Base-by-base conservation (phyloP, 2,797 vertebrate species). In the Syndactyla subalaris region DNA sequence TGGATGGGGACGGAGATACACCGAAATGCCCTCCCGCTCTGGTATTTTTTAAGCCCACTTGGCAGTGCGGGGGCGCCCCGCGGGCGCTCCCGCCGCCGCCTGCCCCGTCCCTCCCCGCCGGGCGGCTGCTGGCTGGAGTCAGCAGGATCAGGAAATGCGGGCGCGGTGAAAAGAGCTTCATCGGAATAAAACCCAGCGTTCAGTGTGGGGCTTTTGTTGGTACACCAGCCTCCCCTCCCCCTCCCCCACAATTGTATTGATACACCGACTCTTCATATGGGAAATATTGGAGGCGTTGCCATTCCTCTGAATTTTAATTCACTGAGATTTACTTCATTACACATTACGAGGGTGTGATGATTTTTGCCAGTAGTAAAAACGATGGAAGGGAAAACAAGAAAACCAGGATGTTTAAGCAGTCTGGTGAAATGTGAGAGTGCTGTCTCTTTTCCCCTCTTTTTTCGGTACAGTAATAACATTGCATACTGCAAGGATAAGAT, bases 341-440 rank as follows among this genome's bases (percentile, higher is more conserved):
- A 71, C 26, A 11, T 92, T 67, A 38, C 82, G 81, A 96, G 73
- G 68, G 77, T 92, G 86, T 74, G 91, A 92, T 89, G 88, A 57
- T 93, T 94, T 94, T 87, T 85, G 55, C 82, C 88, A 78, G 74
- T 81, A 88, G 46, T 75, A 84, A 95, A 85, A 96, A 95, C 39
- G 89, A 71, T 88, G 48, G 38, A 76, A 86, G 59, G 41, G 39
- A 63, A 87, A 90, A 59, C 43, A 86, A 86, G 51, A 82, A 81
- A 70, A 77, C n/a, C 58, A 27, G 77, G 55, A 45, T 72, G 65
- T 75, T 85, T 68, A 67, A 92, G 46, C 57, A 7, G 48, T 91
- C 79, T 91, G 79, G 38, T 96, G 67, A 76, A 68, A 74, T 88
- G 81, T 59, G 52, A 95, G 88, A 89, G 82, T 93, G 80, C 75